Evolutionary conservation across 1,140 invertebrate genomes (phyloP), one percentile per base, ranked within the genome.

Genomic region (Polypedilum pembai): DNA sequence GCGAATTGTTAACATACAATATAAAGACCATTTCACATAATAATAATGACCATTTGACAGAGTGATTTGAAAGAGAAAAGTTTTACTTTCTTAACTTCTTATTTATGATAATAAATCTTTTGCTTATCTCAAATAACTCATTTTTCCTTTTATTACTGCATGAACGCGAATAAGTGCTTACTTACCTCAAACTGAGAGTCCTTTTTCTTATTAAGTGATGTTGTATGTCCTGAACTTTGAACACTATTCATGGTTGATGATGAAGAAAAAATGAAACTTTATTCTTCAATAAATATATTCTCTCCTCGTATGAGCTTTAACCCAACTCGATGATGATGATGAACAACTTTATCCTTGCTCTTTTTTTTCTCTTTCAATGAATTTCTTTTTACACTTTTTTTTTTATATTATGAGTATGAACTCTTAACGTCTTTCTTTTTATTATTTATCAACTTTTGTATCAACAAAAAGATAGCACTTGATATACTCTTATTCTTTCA

Each of bases 161-260:
- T n/a, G n/a, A n/a, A n/a, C 45, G 45, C 45, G n/a, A n/a, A 3
- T 66, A 18, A 69, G 8, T 69, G 20, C 65, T 69, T 21, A 66
- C 63, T 66, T 66, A 69, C 65, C 65, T 69, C 65, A 20, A 69
- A 69, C 65, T 69, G 65, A 20, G 65, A 69, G 20, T 69, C 65
- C 20, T 69, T 69, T 69, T 69, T 69, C 65, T 18, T 69, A 18
- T 21, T 69, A 20, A 69, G 65, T 69, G 65, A 69, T 69, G 65
- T 69, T 18, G 65, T 69, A 10, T 69, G 17, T 10, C 65, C 65
- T 18, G 65, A 69, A 69, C 65, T 69, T 69, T 69, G 65, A n/a
- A 69, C 65, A 20, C 65, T 69, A 69, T 69, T 69, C 65, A 69
- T 69, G 65, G 45, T 56, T 56, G 45, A 56, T 56, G 41, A 45